Percentiles rank a stretch among this genome's conserved stretches.
phyloP scores from a whole-genome alignment of 92 coral and sea anemone genomes.

The Isaurus tuberculatus region DNA sequence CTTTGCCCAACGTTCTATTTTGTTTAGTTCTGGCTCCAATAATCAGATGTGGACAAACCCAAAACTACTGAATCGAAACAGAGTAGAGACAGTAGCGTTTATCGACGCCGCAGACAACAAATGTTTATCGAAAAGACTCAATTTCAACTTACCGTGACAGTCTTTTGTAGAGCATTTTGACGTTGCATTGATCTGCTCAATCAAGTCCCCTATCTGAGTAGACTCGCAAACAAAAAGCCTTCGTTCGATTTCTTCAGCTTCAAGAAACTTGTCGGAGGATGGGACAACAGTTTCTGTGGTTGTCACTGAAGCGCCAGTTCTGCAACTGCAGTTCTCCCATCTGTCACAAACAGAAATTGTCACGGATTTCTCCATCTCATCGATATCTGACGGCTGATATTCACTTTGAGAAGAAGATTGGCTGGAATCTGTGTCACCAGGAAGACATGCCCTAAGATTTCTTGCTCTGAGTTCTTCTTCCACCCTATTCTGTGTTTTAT shows the following conservation, averaged over 20 bases:
- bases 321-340: neutral
- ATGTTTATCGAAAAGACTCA: neutral
- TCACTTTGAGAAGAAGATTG: conserved; percentile 6
- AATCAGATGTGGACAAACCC: neutral
- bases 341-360: conserved; percentile 6
- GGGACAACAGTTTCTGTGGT: neutral
- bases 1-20: neutral
- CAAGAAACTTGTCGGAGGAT: neutral
- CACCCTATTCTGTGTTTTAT: conserved; percentile 41
- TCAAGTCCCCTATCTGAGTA: conserved; percentile 50
- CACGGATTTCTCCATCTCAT: neutral
- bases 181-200: conserved; percentile 56
- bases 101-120: neutral
- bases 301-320: neutral
- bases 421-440: conserved; percentile 3
- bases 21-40: neutral
- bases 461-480: conserved; percentile 37
- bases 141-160: conserved; percentile 54
- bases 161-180: conserved; percentile 48
- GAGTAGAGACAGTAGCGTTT: neutral
- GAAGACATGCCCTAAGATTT: neutral
- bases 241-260: conserved; percentile 40
- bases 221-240: conserved; percentile 60
- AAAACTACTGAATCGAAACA: neutral
- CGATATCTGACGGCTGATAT: neutral